A percentile compares a stretch with the other conserved stretches of the same genome.
Conservation (phyloP, 2,888 invertebrate species). For the Apocheima hispidaria region DNA sequence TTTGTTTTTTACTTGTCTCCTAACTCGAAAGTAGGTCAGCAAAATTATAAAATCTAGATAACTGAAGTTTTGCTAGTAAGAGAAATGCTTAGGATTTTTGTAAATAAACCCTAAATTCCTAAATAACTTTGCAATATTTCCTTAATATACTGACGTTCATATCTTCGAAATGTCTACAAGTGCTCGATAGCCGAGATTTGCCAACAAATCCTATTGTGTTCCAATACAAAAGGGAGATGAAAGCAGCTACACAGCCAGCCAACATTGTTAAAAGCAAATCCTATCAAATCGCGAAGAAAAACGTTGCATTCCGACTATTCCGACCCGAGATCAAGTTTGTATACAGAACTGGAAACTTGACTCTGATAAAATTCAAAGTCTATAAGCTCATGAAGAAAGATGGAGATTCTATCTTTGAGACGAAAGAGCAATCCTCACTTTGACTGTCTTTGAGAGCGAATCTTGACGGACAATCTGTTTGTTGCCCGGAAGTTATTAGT, state of each 20-base stretch:
- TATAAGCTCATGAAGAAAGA: constrained; percentile 34
- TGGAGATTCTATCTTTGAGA: constrained; percentile 28
- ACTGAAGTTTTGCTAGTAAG: too few species aligned
- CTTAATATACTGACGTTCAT: background rate
- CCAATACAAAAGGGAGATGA: constrained; percentile 11
- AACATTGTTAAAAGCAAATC: constrained; percentile 43
- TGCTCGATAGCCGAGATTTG: background rate
- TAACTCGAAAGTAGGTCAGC: too few species aligned
- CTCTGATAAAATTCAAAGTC: constrained; percentile 49
- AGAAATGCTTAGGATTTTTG: too few species aligned
- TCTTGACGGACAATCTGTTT: constrained; percentile 24
- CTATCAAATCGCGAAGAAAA: constrained; percentile 33
- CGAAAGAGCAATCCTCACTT: constrained; percentile 29
- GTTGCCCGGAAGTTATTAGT: background rate
- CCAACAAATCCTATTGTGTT: constrained; percentile 9
- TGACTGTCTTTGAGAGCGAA: constrained; percentile 8
- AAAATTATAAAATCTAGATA: too few species aligned
- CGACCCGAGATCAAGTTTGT: constrained; percentile 23
- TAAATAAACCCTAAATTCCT: too few species aligned
- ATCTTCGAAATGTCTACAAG: background rate
- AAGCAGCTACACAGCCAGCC: constrained; percentile 3
- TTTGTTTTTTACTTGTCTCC: too few species aligned
- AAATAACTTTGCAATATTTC: background rate
- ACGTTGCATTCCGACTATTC: constrained; percentile 10
- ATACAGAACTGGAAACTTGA: constrained; percentile 46